Evolutionary conservation across 2,888 invertebrate species (phyloP), one percentile per base, ranked within the genome.

Genomic region (Drosophila kanekoi): DNA sequence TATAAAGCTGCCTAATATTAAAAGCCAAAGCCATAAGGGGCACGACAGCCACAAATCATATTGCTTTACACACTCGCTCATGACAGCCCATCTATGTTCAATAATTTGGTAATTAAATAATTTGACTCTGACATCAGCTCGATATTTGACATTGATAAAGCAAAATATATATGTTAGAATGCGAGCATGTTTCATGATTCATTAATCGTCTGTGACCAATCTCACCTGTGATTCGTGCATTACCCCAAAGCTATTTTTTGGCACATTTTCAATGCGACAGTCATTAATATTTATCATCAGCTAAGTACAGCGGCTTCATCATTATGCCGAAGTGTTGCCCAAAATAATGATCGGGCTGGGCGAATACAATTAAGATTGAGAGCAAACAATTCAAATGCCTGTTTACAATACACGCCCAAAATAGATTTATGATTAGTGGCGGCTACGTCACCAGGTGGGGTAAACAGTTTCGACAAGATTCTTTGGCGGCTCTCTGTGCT

Each of bases 371-470:
- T 81, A 64, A 72, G 75, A 74, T 81, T 75, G 64, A 79, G 72
- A 85, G 76, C 72, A 41, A 56, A 20, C 72, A 79, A 85, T 85
- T 87, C 48, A 70, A 74, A 54, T 74, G 73, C 61, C 51, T 73
- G 83, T 80, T 80, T 81, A 82, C 80, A 81, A 70, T 86, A 68
- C 63, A 53, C 51, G 53, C 37, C 68, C 77, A 47, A 72, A 88
- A 88, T 88, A 88, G 89, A 77, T 75, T 66, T 56, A 77, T 88
- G 87, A 88, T 88, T 89, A 79, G 76, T 78, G 77, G 63, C 66
- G 67, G 69, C 70, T 79, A 89, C 89, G 83, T 89, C 89, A 87
- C 89, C 87, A 83, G 87, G 86, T 81, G 86, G 77, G 72, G 73
- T 62, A 67, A 66, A 64, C 64, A 62, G 51, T 53, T 28, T 48